Conservation (phyloP, 2,888 invertebrate genomes). For the Digitonthophagus gazella region DNA sequence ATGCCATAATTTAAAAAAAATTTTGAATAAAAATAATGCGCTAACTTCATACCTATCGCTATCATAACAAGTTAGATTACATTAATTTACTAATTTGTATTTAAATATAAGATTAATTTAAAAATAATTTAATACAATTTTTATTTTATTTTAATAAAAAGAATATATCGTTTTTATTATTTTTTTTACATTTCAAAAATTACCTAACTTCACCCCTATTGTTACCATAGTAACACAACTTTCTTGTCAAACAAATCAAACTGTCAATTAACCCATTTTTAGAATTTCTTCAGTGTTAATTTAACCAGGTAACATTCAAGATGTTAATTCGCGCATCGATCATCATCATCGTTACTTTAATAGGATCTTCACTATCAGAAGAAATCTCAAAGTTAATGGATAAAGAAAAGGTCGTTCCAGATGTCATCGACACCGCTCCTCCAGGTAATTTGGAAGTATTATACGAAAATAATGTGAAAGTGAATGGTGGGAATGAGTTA, state of each 20-base stretch:
- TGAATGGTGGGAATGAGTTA: constrained; percentile 38
- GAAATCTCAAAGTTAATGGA: constrained; percentile 27
- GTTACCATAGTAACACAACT: not conserved
- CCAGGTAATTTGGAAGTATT: constrained; percentile 25
- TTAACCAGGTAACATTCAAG: not conserved
- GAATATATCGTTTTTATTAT: too few species aligned
- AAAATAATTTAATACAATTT: too few species aligned
- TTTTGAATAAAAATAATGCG: too few species aligned
- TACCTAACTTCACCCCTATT: too few species aligned
- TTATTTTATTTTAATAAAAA: too few species aligned
- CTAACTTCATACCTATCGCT: too few species aligned
- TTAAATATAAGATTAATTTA: too few species aligned
- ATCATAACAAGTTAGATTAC: too few species aligned
- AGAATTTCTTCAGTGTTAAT: not conserved
- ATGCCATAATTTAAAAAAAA: not conserved
- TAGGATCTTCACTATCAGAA: not conserved
- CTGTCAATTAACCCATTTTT: not conserved
- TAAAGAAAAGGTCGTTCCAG: constrained; percentile 32
- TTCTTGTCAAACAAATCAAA: not conserved
- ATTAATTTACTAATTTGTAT: too few species aligned
- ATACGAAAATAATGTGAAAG: constrained; percentile 29
- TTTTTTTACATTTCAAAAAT: too few species aligned
- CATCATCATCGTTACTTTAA: not conserved
- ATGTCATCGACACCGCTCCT: constrained; percentile 33
- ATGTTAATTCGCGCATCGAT: not conserved